These are phyloP conservation scores for Pyrocoelia pectoralis DNA, from an alignment of 2,888 invertebrate species.

Conservation along the genomic window DNA sequence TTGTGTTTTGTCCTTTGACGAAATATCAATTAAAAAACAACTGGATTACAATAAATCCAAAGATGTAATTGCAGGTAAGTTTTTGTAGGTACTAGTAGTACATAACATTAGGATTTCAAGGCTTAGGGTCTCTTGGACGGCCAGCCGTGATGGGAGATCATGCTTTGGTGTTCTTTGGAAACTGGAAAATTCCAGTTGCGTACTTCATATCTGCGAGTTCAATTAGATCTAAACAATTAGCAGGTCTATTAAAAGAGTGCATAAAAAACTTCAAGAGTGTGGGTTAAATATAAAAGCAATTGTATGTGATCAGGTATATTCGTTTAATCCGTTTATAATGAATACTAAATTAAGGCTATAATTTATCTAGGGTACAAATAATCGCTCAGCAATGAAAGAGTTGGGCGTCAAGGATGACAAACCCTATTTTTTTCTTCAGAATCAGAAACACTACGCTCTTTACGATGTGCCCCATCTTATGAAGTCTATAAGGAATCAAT, in stretches of 20 bases:
- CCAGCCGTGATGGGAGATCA: conserved; percentile 4
- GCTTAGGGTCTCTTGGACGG: not conserved
- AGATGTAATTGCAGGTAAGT: not conserved
- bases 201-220: conserved; percentile 3
- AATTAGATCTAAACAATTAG: conserved; percentile 3
- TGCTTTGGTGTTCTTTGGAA: not conserved
- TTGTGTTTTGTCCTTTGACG: not conserved
- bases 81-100: not conserved
- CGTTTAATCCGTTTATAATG: not conserved
- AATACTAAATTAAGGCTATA: not conserved
- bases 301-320: conserved; percentile 4
- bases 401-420: not conserved
- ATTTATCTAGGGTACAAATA: conserved; percentile 10
- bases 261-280: not conserved
- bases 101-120: not conserved
- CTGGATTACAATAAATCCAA: not conserved
- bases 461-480: conserved; percentile 10
- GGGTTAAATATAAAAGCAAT: not conserved
- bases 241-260: not conserved
- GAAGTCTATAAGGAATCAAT: conserved; percentile 6
- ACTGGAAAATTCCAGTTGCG: conserved; percentile 4
- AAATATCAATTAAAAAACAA: conserved; percentile 6
- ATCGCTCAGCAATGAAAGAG: conserved; percentile 6
- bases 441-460: conserved; percentile 4
- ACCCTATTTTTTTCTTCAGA: not conserved